Conservation (phyloP, 2,888 invertebrate genomes). For the Hydraecia micacea region DNA sequence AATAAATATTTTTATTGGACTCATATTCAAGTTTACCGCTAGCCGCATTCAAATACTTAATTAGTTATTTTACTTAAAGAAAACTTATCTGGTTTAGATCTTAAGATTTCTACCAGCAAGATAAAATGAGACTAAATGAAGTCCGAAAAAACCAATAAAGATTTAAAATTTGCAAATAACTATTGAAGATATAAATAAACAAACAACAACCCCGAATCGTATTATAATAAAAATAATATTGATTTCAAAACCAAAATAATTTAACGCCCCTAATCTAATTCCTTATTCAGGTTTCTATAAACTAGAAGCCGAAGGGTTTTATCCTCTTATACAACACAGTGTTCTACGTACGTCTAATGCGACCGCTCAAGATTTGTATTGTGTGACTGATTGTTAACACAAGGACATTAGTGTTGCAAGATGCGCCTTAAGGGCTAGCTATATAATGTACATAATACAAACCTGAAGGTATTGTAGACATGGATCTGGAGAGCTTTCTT, state of each 20-base stretch:
- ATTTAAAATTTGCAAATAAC: background rate
- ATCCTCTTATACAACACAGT: too few relatives aligned
- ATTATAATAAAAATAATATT: too few relatives aligned
- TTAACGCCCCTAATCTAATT: too few relatives aligned
- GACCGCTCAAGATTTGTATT: background rate
- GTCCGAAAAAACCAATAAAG: background rate
- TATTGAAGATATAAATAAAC: slow-evolving; percentile 8
- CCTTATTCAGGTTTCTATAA: too few relatives aligned
- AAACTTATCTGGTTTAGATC: background rate
- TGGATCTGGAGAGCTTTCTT: slow-evolving; percentile 73
- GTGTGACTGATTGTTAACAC: background rate
- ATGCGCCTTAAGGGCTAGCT: background rate
- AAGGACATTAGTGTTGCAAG: background rate
- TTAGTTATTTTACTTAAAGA: background rate
- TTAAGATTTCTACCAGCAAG: background rate
- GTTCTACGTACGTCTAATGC: background rate
- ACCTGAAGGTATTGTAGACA: slow-evolving; percentile 76
- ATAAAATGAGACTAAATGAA: background rate
- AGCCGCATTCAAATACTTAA: background rate
- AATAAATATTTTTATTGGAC: too few relatives aligned
- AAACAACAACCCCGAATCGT: background rate
- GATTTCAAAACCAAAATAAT: background rate
- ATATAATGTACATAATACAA: slow-evolving; percentile 34
- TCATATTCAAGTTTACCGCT: background rate
- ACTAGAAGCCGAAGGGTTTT: too few relatives aligned